Evolutionary conservation across 2,888 invertebrate genomes (phyloP).

Genomic region (Drosophila tanythrix): DNA sequence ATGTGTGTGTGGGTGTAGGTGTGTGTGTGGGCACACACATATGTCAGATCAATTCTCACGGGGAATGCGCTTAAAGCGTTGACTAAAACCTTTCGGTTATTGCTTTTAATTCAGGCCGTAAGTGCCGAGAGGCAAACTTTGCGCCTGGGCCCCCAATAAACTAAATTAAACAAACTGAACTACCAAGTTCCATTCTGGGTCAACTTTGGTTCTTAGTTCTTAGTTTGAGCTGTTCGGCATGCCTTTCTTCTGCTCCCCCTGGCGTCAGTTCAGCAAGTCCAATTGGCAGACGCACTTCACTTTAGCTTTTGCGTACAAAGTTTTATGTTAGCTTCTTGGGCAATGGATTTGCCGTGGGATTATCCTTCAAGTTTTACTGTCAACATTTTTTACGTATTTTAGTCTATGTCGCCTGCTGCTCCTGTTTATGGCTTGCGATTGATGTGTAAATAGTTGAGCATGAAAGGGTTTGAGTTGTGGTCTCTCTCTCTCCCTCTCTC

Average conservation of each 20-base stretch:
- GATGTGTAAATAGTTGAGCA: constrained; percentile 11
- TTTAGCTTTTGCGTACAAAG: constrained; percentile 18
- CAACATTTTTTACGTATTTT: constrained; percentile 2
- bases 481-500: not conserved
- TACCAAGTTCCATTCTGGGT: constrained; percentile 35
- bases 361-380: constrained; percentile 35
- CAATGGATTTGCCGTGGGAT: constrained; percentile 39
- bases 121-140: constrained; percentile 32
- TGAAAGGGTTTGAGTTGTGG: not conserved
- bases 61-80: constrained; percentile 2
- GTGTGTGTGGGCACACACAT: not conserved
- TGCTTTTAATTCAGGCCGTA: constrained; percentile 48
- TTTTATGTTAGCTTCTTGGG: constrained; percentile 27
- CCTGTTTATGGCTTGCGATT: constrained; percentile 2
- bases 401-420: not conserved
- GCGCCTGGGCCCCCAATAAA: constrained; percentile 16
- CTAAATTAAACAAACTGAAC: constrained; percentile 40
- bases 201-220: constrained; percentile 28
- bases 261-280: constrained; percentile 16
- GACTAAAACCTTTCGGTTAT: constrained; percentile 40
- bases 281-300: constrained; percentile 40
- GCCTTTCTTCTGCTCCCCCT: not conserved
- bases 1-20: not conserved
- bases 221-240: constrained; percentile 18
- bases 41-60: constrained; percentile 30